Evolutionary conservation across 2,888 invertebrate genomes (phyloP), one percentile per base, ranked within the genome.

Genomic region (Boloria selene): DNA sequence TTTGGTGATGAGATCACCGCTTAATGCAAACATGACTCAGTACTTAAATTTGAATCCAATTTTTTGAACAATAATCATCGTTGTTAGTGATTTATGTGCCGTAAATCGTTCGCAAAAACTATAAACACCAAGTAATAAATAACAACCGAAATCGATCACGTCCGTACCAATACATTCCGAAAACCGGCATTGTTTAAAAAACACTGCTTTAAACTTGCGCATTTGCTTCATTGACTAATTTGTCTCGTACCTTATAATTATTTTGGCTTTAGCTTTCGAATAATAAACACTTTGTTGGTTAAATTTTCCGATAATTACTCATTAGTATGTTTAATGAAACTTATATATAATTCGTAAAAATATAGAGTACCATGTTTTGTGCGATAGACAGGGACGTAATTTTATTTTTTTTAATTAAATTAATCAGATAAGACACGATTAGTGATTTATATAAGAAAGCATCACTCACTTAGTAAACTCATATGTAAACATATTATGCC

Each of bases 81-180:
- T 13, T 49, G 49, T 38, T 31, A 59, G 49, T 38, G 50, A 59
- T 59, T 59, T 59, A 59, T 59, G 14, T 17, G 3, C 49, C n/a
- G 10, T 14, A 49, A 18, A 26, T 18, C 14, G 31, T 59, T 59
- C 59, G 50, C 49, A 59, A 59, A 59, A 50, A 59, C 59, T 50
- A 59, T 59, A 59, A 59, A 50, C 49, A 50, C 50, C 38, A 42
- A 16, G 59, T 47, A 50, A 59, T 59, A 59, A 59, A 59, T 50
- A 56, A 56, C 38, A 13, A 14, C 26, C 38, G 50, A 26, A 50
- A 59, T 38, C 38, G 59, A 59, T 59, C 59, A 50, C 59, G 59
- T 59, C 38, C 49, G 49, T 50, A 56, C 13, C 44, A 45, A 56
- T 56, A n/a, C 26, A 16, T 26, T 17, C 22, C 42, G 45, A 17